Conservation (phyloP, 37 sponge, comb jelly and placozoan genomes). For the Hormiphora californensis region DNA sequence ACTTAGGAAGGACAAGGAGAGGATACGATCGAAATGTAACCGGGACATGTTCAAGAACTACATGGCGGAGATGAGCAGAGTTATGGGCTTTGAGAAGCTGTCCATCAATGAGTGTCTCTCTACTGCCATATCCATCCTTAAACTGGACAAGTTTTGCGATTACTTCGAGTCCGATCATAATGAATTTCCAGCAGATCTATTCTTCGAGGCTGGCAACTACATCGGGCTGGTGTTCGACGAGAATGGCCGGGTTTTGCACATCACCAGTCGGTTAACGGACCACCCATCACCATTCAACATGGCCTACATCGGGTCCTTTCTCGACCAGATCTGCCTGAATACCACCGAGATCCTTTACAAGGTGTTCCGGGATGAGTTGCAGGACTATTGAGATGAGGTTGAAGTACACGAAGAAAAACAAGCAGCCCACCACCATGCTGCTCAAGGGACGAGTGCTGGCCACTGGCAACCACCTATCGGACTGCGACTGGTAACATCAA, state of each 20-base stretch:
- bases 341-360: not conserved
- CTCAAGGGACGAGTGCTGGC: not conserved
- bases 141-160: not conserved
- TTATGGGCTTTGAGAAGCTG: constrained; percentile 27
- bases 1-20: constrained; percentile 17
- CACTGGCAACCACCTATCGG: too few relatives aligned
- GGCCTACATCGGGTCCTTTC: constrained; percentile 2
- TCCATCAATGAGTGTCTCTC: constrained; percentile 39
- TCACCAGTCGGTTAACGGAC: not conserved
- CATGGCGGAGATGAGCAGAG: constrained; percentile 11
- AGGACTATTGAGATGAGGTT: constrained; percentile 6
- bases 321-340: constrained; percentile 32
- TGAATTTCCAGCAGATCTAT: not conserved
- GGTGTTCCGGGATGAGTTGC: not conserved
- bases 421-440: not conserved
- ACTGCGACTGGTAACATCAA: not conserved
- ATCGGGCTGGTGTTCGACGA: not conserved
- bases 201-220: constrained; percentile 8
- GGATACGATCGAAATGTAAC: constrained; percentile 1
- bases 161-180: not conserved
- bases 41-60: constrained; percentile 33
- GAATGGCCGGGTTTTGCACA: not conserved
- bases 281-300: constrained; percentile 31
- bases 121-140: not conserved
- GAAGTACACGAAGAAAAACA: constrained; percentile 49